Evolutionary conservation across 2,888 invertebrate genomes (phyloP), one percentile per base, ranked within the genome.

Genomic region (Tenthredo amoena): DNA sequence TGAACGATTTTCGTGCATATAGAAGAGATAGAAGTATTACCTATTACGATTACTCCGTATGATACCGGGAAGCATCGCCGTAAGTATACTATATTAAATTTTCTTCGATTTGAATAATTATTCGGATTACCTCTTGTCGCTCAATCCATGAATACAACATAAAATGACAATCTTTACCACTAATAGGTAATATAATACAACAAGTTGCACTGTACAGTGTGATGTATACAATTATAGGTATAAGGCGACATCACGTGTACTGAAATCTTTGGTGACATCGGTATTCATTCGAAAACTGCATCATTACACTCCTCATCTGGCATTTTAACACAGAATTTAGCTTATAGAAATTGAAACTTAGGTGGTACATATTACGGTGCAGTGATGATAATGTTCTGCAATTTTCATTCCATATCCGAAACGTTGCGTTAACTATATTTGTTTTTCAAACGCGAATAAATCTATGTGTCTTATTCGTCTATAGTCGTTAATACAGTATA

Each of bases 311-410:
- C 26, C 85, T 43, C 84, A 81, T 62, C 55, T 72, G 26, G 71
- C 21, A 43, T 79, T 47, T 68, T 37, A 2, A 74, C 62, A 84
- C 86, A 83, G 87, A 87, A 62, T 88, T 85, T 71, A 87, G 84
- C 84, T 71, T 86, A 86, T 84, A 86, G 85, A 85, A 83, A 85
- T 85, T 87, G 21, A 62, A 62, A n/a, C 62, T 62, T 62, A 21
- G 62, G 62, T 62, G 26, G 26, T 9, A 31, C 65, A 9, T 15
- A 50, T 50, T 50, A 4, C 15, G 31, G 4, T 15, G 31, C 31
- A 31, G 31, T 65, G 15, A 65, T 15, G 65, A 65, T 65, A 65
- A 31, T 1, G 31, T 15, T 26, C 15, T 31, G 65, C 26, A 65
- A 65, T 65, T 31, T 65, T 65, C 21, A 2, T 21, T 21, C 0